Conservation (phyloP, 2,888 invertebrate species). For the Pelosia muscerda region DNA sequence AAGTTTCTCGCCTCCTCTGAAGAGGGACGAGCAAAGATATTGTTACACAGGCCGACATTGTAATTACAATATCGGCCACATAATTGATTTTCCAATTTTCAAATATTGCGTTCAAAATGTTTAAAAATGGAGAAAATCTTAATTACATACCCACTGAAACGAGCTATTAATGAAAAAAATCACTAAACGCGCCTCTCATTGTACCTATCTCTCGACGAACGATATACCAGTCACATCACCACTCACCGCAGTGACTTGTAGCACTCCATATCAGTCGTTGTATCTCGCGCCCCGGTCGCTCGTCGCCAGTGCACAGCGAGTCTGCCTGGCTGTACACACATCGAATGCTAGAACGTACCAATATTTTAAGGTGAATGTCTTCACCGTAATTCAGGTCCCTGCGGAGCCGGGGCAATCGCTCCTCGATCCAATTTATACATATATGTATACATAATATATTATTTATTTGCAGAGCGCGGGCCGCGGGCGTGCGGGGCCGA, state of each 20-base stretch:
- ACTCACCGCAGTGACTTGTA: constrained; percentile 12
- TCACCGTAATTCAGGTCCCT: constrained; percentile 53
- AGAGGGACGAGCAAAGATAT: too few species aligned
- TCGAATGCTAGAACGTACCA: constrained; percentile 37
- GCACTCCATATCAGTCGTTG: neutral
- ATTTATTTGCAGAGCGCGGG: constrained; percentile 47
- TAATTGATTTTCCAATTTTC: too few species aligned
- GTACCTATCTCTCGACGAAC: neutral
- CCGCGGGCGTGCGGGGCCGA: constrained; percentile 6
- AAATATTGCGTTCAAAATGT: too few species aligned
- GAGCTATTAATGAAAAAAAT: neutral
- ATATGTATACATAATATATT: constrained; percentile 54
- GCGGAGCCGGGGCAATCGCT: constrained; percentile 49
- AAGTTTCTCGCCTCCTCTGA: too few species aligned
- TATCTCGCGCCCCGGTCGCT: neutral
- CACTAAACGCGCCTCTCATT: neutral
- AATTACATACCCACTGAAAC: neutral
- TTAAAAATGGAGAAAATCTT: neutral
- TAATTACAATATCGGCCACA: too few species aligned
- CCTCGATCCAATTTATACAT: constrained; percentile 54
- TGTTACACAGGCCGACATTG: too few species aligned
- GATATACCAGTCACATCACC: neutral
- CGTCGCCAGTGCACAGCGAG: neutral
- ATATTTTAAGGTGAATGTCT: constrained; percentile 57
- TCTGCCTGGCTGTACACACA: constrained; percentile 27